phyloP scores from a whole-genome alignment of 2,888 invertebrate species.

The Marronus borbonicus region DNA sequence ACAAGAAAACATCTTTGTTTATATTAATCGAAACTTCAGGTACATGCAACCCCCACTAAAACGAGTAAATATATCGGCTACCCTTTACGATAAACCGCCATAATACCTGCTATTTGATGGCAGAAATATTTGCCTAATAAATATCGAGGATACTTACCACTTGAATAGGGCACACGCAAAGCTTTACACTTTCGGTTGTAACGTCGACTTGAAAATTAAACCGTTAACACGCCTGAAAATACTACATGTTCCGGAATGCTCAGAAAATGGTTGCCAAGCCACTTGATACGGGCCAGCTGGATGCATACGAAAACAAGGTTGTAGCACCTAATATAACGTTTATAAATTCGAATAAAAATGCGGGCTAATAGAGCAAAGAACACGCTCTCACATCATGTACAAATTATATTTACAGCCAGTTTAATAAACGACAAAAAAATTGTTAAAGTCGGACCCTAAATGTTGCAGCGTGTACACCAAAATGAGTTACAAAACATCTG shows the following conservation, averaged over 20 bases:
- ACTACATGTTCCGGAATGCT: constrained; percentile 66
- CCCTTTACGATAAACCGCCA: constrained; percentile 58
- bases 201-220: constrained; percentile 47
- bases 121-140: constrained; percentile 52
- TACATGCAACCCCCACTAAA: constrained; percentile 49
- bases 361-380: constrained; percentile 51
- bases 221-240: constrained; percentile 59
- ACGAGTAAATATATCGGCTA: constrained; percentile 53
- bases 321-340: constrained; percentile 42
- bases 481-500: constrained; percentile 71
- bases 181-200: constrained; percentile 47
- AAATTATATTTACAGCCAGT: constrained; percentile 50
- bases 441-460: constrained; percentile 60
- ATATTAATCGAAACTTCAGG: constrained; percentile 37
- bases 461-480: constrained; percentile 64
- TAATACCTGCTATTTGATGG: constrained; percentile 49
- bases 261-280: constrained; percentile 70
- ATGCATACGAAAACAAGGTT: constrained; percentile 55
- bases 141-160: constrained; percentile 49
- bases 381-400: constrained; percentile 55
- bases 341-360: constrained; percentile 51
- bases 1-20: constrained; percentile 42
- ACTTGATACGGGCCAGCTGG: constrained; percentile 66
- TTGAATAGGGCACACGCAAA: constrained; percentile 34
- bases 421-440: constrained; percentile 57